Evolutionary conservation across 2,797 vertebrate species (phyloP), one percentile per base, ranked within the genome.

Genomic region (Bradypodion ventrale): DNA sequence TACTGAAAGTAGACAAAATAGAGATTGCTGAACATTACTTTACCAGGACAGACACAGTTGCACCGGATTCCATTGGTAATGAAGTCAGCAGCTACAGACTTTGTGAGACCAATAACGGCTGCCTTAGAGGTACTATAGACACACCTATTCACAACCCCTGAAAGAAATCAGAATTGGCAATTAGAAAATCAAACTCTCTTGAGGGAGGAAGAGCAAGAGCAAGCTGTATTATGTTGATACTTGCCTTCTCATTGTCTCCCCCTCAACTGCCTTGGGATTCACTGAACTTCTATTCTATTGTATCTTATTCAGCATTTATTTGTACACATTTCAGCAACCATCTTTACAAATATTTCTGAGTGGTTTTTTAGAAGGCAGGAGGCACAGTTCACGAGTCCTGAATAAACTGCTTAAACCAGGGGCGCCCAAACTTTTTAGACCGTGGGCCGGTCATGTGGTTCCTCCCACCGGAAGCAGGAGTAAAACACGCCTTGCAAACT

Each of bases 41-140:
- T 91, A 97, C 96, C 96, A 81, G 96, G 96, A 87, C 96, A 97
- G 84, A 97, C 9, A 5, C 96, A 96, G 94, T 96, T 99, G 89
- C 98, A 99, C 84, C 98, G 95, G 93, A 99, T 98, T 60, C 98
- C 98, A 94, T 97, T 96, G 29, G 97, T 96, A 89, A 98, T 96
- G 92, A 98, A 99, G 94, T 99, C 98, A 1, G 97, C 97, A 10
- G 98, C 98, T 88, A 99, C 96, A 0, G 98, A 98, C 93, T 99
- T 99, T 15, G 98, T 99, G 83, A 99, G 96, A 32, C 98, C 98
- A 25, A 99, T 99, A 83, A 99, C 96, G 1, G 98, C 98, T 0
- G 98, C 98, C 94, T 99, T 99, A 83, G 97, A 98, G 2, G 98
- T 96, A 78, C 97, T 96, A 21, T 99, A 99, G 21, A 96, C 98